Conservation (phyloP, 2,888 invertebrate genomes). For the Oxyscelio sp. region DNA sequence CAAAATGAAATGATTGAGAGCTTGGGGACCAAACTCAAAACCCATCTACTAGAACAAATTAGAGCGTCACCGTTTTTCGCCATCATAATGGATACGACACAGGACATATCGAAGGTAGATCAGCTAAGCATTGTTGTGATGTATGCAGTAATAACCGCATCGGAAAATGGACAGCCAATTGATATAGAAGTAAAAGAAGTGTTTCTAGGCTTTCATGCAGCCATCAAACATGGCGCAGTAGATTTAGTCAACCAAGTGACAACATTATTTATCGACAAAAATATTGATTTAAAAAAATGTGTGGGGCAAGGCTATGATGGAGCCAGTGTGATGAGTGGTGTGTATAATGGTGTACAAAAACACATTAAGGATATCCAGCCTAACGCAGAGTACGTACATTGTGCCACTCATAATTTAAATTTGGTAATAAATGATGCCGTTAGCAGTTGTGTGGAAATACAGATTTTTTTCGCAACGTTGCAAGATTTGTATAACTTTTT, state of each 20-base stretch:
- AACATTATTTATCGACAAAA: slow-evolving; percentile 4
- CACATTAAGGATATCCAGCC: slow-evolving; percentile 78
- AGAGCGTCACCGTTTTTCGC: slow-evolving; percentile 35
- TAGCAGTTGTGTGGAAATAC: slow-evolving; percentile 29
- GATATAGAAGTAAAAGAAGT: slow-evolving; percentile 58
- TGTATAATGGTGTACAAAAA: slow-evolving; percentile 79
- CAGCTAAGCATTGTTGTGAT: slow-evolving; percentile 74
- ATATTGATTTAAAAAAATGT: slow-evolving; percentile 72
- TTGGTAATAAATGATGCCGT: slow-evolving; percentile 77
- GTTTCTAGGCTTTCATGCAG: slow-evolving; percentile 36
- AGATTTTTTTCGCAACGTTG: slow-evolving; percentile 69
- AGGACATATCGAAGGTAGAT: slow-evolving; percentile 69
- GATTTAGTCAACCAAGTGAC: neutral
- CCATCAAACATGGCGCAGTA: neutral
- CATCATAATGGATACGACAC: slow-evolving; percentile 53
- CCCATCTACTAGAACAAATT: slow-evolving; percentile 52
- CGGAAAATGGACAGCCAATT: slow-evolving; percentile 41
- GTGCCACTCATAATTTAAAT: slow-evolving; percentile 76
- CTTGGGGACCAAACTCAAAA: slow-evolving; percentile 17
- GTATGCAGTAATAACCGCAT: slow-evolving; percentile 57
- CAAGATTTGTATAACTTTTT: slow-evolving; percentile 77
- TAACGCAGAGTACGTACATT: slow-evolving; percentile 77
- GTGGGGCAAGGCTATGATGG: slow-evolving; percentile 81
- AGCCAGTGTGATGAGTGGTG: slow-evolving; percentile 81
- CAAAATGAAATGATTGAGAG: slow-evolving; percentile 68